phyloP scores from a whole-genome alignment of 2,797 vertebrate species.

The Micromesistius poutassou region DNA sequence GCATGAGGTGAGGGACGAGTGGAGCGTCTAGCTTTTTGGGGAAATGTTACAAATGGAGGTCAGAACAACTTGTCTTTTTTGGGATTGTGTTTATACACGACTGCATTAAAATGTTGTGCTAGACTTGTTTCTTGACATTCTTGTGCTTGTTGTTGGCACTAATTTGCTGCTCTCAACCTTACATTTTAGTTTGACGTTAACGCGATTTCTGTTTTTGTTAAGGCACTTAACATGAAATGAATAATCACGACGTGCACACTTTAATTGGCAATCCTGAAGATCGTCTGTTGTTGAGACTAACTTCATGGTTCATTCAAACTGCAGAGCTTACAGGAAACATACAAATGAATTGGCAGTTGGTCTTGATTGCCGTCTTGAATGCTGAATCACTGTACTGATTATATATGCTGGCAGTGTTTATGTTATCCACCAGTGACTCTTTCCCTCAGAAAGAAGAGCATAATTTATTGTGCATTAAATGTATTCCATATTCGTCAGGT shows the following conservation, averaged over 20 bases:
- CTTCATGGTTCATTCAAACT: not conserved
- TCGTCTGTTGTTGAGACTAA: not conserved
- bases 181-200: not conserved
- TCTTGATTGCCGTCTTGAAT: not conserved
- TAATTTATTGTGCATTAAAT: not conserved
- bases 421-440: not conserved
- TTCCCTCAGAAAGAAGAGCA: not conserved
- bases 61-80: no score
- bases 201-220: not conserved
- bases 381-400: not conserved
- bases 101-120: not conserved
- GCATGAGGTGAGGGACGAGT: not conserved
- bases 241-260: no score
- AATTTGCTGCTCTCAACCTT: not conserved
- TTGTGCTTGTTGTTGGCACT: no score
- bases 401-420: not conserved
- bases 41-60: no score
- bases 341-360: not conserved
- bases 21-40: no score
- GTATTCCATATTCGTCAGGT: slow-evolving; percentile 1
- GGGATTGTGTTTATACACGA: no score
- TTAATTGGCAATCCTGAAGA: no score
- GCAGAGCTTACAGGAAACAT: not conserved
- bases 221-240: not conserved
- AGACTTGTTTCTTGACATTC: not conserved